Base-by-base conservation (phyloP, 2,113 vertebrate genomes). In the Syngnathoides biaculeatus region DNA sequence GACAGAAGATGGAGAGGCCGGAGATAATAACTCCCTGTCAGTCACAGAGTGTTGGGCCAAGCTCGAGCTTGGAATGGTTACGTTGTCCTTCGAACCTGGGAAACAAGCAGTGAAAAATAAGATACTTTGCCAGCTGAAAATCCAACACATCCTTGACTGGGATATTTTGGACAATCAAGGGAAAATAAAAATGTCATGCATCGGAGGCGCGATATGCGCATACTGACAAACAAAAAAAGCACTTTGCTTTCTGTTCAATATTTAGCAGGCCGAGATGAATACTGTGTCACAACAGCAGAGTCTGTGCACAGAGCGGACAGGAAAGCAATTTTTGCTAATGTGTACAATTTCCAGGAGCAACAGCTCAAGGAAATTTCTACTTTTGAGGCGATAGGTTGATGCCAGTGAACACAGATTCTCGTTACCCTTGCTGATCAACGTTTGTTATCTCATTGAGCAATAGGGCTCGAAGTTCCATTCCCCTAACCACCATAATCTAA, bases 11-110 rank as follows among this genome's bases (percentile, higher is more conserved):
- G 94, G 91, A 83, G 91, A 79, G 80, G 87, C 85, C 57, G 92
- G 92, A 84, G 92, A 88, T 73, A 88, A 42, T 40, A 61, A 90
- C 52, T 93, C 93, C 72, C 94, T 94, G 75, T 93, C 94, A 70
- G 91, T 92, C 73, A 71, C 76, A 70, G 85, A 83, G 65, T 87
- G 78, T 84, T 87, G 88, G 73, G 84, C 74, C 84, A 96, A 92
- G 90, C 84, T 92, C 88, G 93, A 90, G 75, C 92, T 92, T 84
- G 91, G 85, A 86, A 91, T 89, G 86, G 80, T 92, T 74, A 75
- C 89, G 90, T 86, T 89, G 82, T 95, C 93, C 92, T 93, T 91
- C 90, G 91, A 88, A 92, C 94, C 97, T 94, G 85, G 22, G 88
- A 85, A 26, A 69, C 73, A 86, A 64, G 38, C 45, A 77, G 38